Percentiles rank a stretch among this genome's conserved stretches.
Conservation (phyloP, 2,888 invertebrate species). For the Patella ulyssiponensis region DNA sequence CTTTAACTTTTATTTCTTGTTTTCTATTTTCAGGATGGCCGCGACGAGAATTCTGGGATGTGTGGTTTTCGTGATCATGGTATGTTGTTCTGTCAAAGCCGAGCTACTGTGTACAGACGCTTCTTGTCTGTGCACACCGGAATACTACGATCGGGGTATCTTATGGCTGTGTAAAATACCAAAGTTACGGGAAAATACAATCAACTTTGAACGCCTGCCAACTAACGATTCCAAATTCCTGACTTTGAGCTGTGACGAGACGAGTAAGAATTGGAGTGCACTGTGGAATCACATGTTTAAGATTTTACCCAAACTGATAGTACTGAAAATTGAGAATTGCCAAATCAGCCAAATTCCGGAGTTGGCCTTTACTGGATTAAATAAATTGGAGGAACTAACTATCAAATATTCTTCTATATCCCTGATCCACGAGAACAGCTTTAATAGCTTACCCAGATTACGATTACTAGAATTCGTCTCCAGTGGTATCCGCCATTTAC, state of each 20-base stretch:
- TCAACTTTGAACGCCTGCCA: conserved; percentile 16
- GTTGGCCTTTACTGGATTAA: conserved; percentile 34
- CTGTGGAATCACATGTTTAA: conserved; percentile 32
- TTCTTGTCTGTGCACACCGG: not conserved
- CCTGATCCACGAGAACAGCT: conserved; percentile 31
- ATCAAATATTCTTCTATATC: conserved; percentile 18
- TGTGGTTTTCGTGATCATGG: not conserved
- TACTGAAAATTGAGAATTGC: conserved; percentile 31
- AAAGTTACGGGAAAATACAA: not conserved
- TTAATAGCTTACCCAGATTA: conserved; percentile 27
- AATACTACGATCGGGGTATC: not conserved
- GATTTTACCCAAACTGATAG: conserved; percentile 22
- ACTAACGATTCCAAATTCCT: conserved; percentile 16
- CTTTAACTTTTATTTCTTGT: too few relatives aligned
- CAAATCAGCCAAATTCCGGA: conserved; percentile 29
- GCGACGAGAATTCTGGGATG: too few relatives aligned
- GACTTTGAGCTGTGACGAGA: conserved; percentile 15
- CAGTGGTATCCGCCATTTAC: conserved; percentile 32
- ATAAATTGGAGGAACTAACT: conserved; percentile 28
- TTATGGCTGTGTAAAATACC: not conserved
- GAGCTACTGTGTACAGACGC: not conserved
- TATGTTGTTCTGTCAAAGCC: not conserved
- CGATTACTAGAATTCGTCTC: conserved; percentile 27
- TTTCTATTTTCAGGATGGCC: too few relatives aligned
- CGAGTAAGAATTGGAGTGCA: conserved; percentile 6